Base-by-base conservation (phyloP, 2,797 vertebrate genomes). In the Scleropages formosus region DNA sequence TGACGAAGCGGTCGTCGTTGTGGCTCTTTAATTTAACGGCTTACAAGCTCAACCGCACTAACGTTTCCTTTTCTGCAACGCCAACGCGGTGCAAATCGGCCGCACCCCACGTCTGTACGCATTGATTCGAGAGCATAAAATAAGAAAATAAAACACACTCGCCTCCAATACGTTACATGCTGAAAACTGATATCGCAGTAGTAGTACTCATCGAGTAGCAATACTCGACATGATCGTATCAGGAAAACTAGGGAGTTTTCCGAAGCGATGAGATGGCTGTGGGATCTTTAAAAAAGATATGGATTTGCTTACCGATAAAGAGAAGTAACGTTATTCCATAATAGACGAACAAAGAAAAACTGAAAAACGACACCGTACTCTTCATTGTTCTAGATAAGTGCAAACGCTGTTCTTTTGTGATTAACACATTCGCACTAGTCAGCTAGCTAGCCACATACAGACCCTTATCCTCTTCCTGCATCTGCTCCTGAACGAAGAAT, bases 401-500 rank as follows among this genome's bases (percentile, higher is more conserved):
- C 39, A 10, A 59, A 44, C 53, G 20, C 46, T 64, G 46, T 72
- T 18, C 15, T 27, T 27, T 77, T 62, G 31, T 73, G 53, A 13
- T 18, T 20, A n/a, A 61, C 46, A 31, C 22, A 64, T 26, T 59
- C 69, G 66, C 58, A 26, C 22, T 24, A 27, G 18, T 61, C 51
- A 31, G 59, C 60, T 66, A 53, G 51, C 63, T 67, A 58, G 51
- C 26, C 18, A 31, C 18, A 6, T 51, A 70, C 7, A 67, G 20
- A 76, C 69, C 60, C 69, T 61, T 39, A 67, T 64, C 44, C 60
- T 66, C 69, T 77, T 77, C 75, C 75, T 77, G 76, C 51, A 77
- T 77, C 70, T 18, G 53, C 58, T 53, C 58, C 31, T 13, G 62
- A 62, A 73, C 63, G 69, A 67, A 66, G 60, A 18, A 63, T 26